phyloP scores from a whole-genome alignment of 2,797 vertebrate genomes.

The Neostethus bicornis region DNA sequence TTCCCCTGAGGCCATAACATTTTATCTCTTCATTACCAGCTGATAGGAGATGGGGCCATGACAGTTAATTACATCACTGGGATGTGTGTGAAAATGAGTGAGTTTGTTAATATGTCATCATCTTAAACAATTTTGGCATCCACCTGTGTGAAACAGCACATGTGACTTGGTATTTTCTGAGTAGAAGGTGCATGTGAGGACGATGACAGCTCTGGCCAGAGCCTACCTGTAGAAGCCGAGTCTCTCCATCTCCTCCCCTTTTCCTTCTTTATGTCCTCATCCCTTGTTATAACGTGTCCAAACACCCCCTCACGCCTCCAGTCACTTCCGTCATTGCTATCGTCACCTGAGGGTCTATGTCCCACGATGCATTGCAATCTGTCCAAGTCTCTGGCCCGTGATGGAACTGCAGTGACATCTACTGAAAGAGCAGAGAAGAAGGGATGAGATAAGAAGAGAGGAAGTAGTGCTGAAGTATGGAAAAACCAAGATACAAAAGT shows the following conservation, averaged over 20 bases:
- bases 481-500: neutral
- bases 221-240: conserved; percentile 32
- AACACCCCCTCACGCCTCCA: conserved; percentile 36
- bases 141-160: neutral
- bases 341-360: conserved; percentile 66
- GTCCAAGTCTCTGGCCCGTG: conserved; percentile 42
- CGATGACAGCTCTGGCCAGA: neutral
- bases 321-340: conserved; percentile 64
- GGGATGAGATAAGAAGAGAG: neutral
- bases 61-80: conserved; percentile 59
- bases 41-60: conserved; percentile 48
- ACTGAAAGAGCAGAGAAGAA: conserved; percentile 56
- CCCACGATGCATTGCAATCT: conserved; percentile 71
- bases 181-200: conserved; percentile 13
- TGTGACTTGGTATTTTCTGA: neutral
- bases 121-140: conserved; percentile 3
- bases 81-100: conserved; percentile 16
- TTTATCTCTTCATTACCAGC: conserved; percentile 70
- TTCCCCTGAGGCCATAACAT: conserved; percentile 61
- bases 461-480: neutral
- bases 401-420: conserved; percentile 84
- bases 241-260: conserved; percentile 22
- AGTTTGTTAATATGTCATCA: conserved; percentile 11
- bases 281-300: conserved; percentile 43
- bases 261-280: conserved; percentile 40